Percentiles rank a stretch among this genome's conserved stretches.
Conservation (phyloP, 2,113 vertebrate species). For the Donacobius atricapilla region DNA sequence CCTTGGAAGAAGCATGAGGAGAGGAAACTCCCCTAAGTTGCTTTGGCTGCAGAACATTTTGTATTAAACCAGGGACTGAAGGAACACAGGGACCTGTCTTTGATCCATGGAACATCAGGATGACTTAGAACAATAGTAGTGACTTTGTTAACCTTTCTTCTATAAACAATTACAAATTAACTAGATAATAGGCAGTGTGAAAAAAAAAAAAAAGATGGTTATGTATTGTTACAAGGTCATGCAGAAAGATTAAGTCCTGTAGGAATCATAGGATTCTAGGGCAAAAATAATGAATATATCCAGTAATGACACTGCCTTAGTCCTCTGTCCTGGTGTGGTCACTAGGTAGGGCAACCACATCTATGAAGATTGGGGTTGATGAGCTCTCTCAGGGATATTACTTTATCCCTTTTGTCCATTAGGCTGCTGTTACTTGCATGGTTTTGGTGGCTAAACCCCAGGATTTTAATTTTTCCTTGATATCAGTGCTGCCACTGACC, state of each 20-base stretch:
- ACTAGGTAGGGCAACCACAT: background rate
- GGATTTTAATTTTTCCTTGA: background rate
- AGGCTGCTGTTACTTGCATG: background rate
- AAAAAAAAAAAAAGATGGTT: background rate
- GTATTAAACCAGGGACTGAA: background rate
- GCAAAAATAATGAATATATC: background rate
- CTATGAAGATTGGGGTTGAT: background rate
- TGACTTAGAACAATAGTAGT: background rate
- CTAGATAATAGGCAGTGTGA: background rate
- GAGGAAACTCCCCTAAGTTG: background rate
- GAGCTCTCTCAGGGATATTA: background rate
- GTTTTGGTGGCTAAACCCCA: background rate
- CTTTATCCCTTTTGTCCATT: background rate
- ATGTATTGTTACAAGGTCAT: background rate
- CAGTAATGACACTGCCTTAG: no score
- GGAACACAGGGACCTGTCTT: background rate
- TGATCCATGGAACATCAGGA: background rate
- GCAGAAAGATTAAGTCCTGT: background rate
- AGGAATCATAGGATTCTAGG: background rate
- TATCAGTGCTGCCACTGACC: background rate
- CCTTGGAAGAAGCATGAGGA: background rate
- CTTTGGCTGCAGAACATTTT: background rate
- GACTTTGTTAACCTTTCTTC: background rate
- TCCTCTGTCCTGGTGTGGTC: background rate
- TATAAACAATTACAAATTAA: background rate